These are phyloP conservation scores for Neomorphus geoffroyi DNA, from an alignment of 2,797 vertebrate genomes.

Conservation along the genomic window DNA sequence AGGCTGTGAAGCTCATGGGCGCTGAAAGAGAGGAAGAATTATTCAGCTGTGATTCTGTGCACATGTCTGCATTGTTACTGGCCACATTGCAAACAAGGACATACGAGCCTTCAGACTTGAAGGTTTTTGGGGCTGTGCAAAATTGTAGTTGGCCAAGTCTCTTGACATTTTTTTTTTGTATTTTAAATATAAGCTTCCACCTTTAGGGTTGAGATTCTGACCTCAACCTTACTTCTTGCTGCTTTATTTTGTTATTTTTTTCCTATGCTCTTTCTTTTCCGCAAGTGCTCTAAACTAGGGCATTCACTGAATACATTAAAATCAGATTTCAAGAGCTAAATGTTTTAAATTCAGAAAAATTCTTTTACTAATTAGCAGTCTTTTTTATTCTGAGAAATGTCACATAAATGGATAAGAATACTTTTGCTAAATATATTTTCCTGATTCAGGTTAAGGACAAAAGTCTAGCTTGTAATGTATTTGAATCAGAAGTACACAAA, in stretches of 20 bases:
- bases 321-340: neutral
- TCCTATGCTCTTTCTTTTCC: neutral
- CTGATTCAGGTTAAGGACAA: neutral
- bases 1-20: fast-evolving
- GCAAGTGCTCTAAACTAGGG: neutral
- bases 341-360: neutral
- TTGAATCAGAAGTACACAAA: neutral
- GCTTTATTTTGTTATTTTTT: neutral
- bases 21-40: neutral
- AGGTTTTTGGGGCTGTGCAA: neutral
- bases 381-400: neutral
- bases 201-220: neutral
- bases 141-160: neutral
- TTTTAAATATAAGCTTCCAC: neutral
- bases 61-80: neutral
- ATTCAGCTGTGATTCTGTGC: neutral
- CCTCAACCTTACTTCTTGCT: neutral
- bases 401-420: neutral
- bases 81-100: neutral
- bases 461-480: neutral
- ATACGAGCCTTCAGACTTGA: neutral
- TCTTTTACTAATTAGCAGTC: neutral
- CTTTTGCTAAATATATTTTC: neutral
- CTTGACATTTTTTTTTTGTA: neutral
- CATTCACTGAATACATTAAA: neutral